phyloP scores from a whole-genome alignment of 2,113 vertebrate genomes.

The Actinemys pallida region DNA sequence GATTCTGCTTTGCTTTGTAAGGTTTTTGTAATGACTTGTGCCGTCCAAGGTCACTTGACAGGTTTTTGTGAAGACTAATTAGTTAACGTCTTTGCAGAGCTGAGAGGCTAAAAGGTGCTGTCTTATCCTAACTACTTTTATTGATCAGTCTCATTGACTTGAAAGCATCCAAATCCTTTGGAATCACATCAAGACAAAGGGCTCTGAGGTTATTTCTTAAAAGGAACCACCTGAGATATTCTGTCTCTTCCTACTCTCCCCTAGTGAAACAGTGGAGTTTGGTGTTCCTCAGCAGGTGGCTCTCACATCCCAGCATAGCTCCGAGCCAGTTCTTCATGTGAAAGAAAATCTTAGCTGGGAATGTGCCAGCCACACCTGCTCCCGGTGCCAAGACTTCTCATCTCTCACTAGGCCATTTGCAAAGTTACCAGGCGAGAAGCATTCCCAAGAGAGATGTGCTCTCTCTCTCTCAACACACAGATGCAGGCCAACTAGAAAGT shows the following conservation, averaged over 20 bases:
- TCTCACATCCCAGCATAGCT: background rate
- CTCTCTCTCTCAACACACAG: background rate
- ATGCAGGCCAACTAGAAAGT: background rate
- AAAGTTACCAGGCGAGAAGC: accelerated
- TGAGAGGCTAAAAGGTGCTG: too few relatives aligned
- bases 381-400: background rate
- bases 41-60: too few relatives aligned
- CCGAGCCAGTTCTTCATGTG: background rate
- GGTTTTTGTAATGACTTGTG: too few relatives aligned
- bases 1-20: too few relatives aligned
- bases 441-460: accelerated
- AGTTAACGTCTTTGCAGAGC: too few relatives aligned
- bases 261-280: background rate
- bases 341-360: background rate
- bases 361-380: background rate
- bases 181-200: background rate
- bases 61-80: too few relatives aligned
- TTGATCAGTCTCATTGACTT: too few relatives aligned
- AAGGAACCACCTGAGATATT: background rate
- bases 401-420: accelerated
- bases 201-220: background rate
- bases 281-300: background rate
- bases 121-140: background rate
- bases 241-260: background rate
- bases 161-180: background rate